Evolutionary conservation across 2,113 vertebrate genomes (phyloP).

Genomic region (Pangasianodon gigas): DNA sequence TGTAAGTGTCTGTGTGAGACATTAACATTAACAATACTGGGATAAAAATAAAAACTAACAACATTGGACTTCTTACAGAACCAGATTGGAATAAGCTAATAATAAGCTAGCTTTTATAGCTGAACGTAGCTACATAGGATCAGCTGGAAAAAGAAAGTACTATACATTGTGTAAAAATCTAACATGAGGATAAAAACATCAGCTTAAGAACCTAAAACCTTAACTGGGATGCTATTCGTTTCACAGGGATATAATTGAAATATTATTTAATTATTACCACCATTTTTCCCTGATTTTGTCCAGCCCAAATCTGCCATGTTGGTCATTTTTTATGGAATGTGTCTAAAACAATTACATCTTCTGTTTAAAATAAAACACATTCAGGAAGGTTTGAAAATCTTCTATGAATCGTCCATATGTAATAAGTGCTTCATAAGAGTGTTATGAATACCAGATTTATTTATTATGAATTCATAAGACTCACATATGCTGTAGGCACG

Average conservation of each 20-base stretch:
- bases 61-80: not conserved
- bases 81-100: not conserved
- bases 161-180: not conserved
- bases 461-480: no score
- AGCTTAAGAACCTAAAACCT: not conserved
- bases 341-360: no score
- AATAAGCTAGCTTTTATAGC: not conserved
- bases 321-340: no score
- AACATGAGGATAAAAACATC: not conserved
- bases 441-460: no score
- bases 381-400: not conserved
- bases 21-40: slow-evolving; percentile 1
- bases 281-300: no score
- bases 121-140: not conserved
- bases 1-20: slow-evolving; percentile 64
- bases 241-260: not conserved
- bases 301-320: no score
- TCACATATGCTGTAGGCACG: not conserved
- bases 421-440: not conserved
- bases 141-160: not conserved
- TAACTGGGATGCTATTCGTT: not conserved
- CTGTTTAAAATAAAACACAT: no score
- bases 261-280: not conserved
- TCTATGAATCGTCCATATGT: not conserved
- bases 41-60: not conserved